phyloP scores from a whole-genome alignment of 2,888 invertebrate species.

The Peribatodes rhomboidaria region DNA sequence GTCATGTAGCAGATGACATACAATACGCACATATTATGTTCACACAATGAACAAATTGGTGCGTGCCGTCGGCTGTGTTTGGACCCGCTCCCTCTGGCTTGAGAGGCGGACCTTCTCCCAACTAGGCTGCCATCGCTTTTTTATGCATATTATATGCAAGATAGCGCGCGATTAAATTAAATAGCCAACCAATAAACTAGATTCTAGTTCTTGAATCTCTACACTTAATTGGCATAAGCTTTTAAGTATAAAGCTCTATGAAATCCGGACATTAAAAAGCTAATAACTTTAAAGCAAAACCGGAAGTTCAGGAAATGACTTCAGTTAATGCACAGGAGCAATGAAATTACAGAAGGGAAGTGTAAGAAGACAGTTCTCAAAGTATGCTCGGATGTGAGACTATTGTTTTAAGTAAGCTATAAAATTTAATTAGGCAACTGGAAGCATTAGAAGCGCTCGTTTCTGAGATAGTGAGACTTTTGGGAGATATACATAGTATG shows the following conservation, averaged over 20 bases:
- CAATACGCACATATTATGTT: no score
- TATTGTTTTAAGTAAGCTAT: slow-evolving; percentile 17
- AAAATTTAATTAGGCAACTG: slow-evolving; percentile 3
- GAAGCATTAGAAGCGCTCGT: not conserved
- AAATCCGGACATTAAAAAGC: slow-evolving; percentile 23
- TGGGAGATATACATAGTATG: not conserved
- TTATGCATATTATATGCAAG: no score
- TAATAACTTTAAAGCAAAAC: slow-evolving; percentile 38
- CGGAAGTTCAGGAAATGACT: slow-evolving; percentile 44
- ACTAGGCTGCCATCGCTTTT: no score
- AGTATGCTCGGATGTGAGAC: slow-evolving; percentile 30
- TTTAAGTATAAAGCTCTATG: slow-evolving; percentile 7
- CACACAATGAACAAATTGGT: no score
- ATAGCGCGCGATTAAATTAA: not conserved
- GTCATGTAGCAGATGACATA: no score
- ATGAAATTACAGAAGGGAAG: slow-evolving; percentile 46
- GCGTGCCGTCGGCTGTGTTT: no score
- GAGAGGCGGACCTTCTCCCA: no score
- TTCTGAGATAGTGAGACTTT: not conserved
- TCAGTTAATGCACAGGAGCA: slow-evolving; percentile 43
- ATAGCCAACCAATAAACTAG: not conserved
- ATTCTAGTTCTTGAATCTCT: not conserved
- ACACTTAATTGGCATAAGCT: slow-evolving; percentile 7
- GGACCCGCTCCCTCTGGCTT: no score
- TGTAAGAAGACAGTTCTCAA: slow-evolving; percentile 36